A percentile compares a stretch with the other conserved stretches of the same genome.
Conservation (phyloP, 2,113 vertebrate genomes). For the Heloderma charlesbogerti region DNA sequence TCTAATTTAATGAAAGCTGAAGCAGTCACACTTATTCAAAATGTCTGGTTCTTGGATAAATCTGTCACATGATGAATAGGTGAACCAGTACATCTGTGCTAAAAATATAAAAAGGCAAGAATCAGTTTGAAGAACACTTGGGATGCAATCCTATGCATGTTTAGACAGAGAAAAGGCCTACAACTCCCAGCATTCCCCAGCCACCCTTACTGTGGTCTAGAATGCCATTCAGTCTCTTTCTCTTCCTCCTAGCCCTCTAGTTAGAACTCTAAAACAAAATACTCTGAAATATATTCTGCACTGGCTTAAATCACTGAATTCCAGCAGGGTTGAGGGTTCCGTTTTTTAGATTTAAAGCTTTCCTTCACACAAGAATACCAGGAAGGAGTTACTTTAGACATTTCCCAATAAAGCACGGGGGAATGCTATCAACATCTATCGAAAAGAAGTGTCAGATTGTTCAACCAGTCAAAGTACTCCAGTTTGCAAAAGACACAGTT, state of each 20-base stretch:
- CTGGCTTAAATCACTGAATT: slow-evolving; percentile 3
- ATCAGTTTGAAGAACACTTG: background rate
- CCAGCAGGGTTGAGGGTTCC: slow-evolving; percentile 6
- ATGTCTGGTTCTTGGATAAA: slow-evolving; percentile 10
- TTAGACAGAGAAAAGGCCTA: no score
- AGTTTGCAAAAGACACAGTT: slow-evolving; percentile 44
- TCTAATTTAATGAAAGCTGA: background rate
- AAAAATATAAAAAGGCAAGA: background rate
- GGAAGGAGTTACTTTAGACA: background rate
- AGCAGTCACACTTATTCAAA: background rate
- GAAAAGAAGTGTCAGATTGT: slow-evolving; percentile 52
- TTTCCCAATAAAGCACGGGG: background rate
- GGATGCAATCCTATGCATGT: no score
- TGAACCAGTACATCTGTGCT: background rate
- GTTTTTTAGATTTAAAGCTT: slow-evolving; percentile 31
- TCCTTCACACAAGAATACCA: background rate
- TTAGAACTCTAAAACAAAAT: background rate
- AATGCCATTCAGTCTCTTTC: background rate
- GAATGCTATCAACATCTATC: slow-evolving; percentile 22
- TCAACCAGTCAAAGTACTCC: slow-evolving; percentile 54
- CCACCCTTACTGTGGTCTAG: background rate
- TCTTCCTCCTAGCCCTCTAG: background rate
- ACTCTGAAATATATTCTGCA: background rate
- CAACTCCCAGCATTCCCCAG: no score
- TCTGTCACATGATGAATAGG: slow-evolving; percentile 11